phyloP scores from a whole-genome alignment of 1,140 invertebrate species.

The Mactra quadrangularis region DNA sequence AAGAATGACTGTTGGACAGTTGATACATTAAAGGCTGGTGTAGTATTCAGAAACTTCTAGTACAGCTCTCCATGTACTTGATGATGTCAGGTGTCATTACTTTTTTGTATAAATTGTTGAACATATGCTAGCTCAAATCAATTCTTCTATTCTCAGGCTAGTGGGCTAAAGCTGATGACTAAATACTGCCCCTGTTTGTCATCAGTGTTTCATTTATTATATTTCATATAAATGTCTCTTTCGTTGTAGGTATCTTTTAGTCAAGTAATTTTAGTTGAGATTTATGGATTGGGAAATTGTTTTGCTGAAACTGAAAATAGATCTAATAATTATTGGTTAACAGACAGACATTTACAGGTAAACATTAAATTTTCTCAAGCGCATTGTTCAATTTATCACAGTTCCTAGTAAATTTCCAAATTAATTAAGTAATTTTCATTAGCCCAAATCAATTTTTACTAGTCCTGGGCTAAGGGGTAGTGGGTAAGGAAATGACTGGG shows the following conservation, averaged over 20 bases:
- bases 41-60: no score
- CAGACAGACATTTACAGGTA: constrained; percentile 30
- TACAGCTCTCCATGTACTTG: no score
- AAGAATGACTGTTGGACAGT: no score
- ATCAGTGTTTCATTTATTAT: no score
- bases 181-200: no score
- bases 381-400: neutral
- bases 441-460: neutral
- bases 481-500: neutral
- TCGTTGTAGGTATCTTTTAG: constrained; percentile 8
- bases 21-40: no score
- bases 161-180: no score
- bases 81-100: no score
- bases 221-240: neutral
- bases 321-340: neutral
- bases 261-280: constrained; percentile 1
- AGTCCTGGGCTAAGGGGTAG: neutral
- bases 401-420: neutral
- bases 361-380: neutral
- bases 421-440: neutral
- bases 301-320: neutral
- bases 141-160: no score
- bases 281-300: neutral
- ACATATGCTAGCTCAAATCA: no score
- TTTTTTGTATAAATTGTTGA: no score